These are phyloP conservation scores for Bombus difficillimus DNA, from an alignment of 1,140 invertebrate genomes.

Conservation along the genomic window DNA sequence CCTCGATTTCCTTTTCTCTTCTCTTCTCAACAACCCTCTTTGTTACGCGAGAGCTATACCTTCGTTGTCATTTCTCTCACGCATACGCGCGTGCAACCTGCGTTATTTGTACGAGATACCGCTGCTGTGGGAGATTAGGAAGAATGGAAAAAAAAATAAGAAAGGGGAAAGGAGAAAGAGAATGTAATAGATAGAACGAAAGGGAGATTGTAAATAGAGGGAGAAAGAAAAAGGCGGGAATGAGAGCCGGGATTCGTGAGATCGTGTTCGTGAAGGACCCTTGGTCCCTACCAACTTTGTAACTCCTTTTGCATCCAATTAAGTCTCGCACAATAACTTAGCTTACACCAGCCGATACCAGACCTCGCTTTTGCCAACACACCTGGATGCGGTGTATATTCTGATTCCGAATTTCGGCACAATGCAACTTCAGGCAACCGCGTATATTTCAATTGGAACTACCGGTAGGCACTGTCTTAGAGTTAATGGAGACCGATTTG, in stretches of 20 bases:
- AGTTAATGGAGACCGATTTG: slow-evolving; percentile 24
- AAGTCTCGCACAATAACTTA: slow-evolving; percentile 72
- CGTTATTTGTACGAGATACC: slow-evolving; percentile 57
- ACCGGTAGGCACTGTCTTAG: not conserved
- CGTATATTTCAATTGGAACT: slow-evolving; percentile 48
- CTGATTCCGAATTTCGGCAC: slow-evolving; percentile 61
- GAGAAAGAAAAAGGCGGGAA: not conserved
- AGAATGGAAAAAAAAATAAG: not conserved
- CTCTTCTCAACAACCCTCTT: not conserved
- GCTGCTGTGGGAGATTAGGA: slow-evolving; percentile 40
- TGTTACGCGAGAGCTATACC: not conserved
- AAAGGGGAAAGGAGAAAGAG: not conserved
- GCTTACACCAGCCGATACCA: slow-evolving; percentile 62
- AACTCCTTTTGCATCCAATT: slow-evolving; percentile 73
- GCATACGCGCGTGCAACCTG: not conserved
- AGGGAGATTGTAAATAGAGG: not conserved
- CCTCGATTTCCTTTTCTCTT: not conserved
- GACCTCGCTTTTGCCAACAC: not conserved
- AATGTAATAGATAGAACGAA: not conserved
- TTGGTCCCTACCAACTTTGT: slow-evolving; percentile 63
- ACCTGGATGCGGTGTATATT: slow-evolving; percentile 40
- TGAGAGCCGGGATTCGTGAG: slow-evolving; percentile 49
- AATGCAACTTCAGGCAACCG: slow-evolving; percentile 16
- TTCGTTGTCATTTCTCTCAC: not conserved
- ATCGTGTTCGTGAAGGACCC: slow-evolving; percentile 57